A percentile compares a stretch with the other conserved stretches of the same genome.
phyloP scores from a whole-genome alignment of 1,140 invertebrate genomes.

The Brachionus paranguensis region DNA sequence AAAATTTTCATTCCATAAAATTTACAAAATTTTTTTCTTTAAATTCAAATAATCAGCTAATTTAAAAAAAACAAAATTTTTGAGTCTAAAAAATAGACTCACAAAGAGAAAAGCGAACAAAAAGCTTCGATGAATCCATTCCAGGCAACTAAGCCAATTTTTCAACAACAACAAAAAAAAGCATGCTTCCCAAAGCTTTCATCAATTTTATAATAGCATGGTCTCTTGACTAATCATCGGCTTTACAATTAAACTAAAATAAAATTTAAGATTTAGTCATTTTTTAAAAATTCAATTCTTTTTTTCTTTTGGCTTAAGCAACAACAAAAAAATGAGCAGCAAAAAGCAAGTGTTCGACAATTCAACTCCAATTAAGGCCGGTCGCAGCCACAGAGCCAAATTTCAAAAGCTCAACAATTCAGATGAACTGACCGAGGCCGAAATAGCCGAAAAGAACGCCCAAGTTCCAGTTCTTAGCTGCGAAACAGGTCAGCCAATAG shows the following conservation, averaged over 20 bases:
- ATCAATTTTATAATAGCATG: not conserved
- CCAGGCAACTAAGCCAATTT: too few relatives aligned
- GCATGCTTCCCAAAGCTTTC: not conserved
- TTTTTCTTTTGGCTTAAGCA: not conserved
- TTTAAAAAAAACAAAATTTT: too few relatives aligned
- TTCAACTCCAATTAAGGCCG: slow-evolving; percentile 1
- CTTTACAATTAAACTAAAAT: not conserved
- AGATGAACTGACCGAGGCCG: not conserved
- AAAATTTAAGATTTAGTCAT: not conserved
- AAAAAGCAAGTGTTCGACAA: slow-evolving; percentile 18
- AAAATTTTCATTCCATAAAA: too few relatives aligned
- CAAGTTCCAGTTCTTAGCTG: not conserved
- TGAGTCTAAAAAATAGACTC: too few relatives aligned
- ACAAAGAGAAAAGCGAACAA: too few relatives aligned
- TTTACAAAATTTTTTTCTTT: too few relatives aligned
- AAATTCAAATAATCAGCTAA: too few relatives aligned
- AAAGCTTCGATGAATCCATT: too few relatives aligned
- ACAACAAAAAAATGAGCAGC: not conserved
- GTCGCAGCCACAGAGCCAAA: not conserved
- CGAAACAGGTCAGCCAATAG: not conserved
- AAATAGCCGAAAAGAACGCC: not conserved
- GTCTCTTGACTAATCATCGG: not conserved
- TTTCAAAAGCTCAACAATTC: not conserved
- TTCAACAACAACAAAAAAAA: not conserved
- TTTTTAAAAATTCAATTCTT: not conserved